Conservation (phyloP, 92 coral and sea anemone genomes). For the Nematostella vectensis region DNA sequence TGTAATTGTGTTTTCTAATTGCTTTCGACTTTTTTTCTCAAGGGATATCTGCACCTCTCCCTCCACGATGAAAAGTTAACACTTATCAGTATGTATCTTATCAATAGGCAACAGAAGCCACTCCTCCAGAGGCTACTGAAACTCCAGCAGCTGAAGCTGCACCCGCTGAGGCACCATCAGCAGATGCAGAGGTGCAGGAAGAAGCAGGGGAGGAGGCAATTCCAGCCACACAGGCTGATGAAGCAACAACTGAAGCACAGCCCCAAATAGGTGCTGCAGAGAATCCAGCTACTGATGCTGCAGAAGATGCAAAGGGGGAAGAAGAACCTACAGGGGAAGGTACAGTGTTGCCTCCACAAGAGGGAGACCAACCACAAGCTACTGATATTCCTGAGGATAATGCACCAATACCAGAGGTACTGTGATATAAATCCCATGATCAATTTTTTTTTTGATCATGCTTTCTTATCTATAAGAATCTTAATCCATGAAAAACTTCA, state of each 20-base stretch:
- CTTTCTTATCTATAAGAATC: no score
- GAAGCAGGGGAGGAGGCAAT: slow-evolving; percentile 1
- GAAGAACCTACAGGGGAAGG: slow-evolving; percentile 14
- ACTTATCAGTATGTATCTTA: no score
- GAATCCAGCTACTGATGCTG: not conserved
- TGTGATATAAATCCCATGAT: not conserved
- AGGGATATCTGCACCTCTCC: no score
- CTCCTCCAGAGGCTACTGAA: not conserved
- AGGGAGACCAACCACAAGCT: slow-evolving; percentile 1
- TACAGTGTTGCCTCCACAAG: slow-evolving; percentile 9
- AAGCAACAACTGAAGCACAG: slow-evolving; percentile 2
- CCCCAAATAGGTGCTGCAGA: not conserved
- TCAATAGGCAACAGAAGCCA: slow-evolving; percentile 7
- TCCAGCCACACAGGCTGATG: no score
- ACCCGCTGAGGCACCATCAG: slow-evolving; percentile 9
- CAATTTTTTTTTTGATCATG: no score
- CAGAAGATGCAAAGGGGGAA: slow-evolving; percentile 3
- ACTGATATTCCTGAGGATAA: slow-evolving; percentile 27
- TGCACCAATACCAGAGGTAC: slow-evolving; percentile 59
- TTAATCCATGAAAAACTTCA: no score
- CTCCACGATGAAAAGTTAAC: no score
- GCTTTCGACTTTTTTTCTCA: no score
- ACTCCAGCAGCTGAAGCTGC: not conserved
- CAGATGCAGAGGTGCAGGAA: slow-evolving; percentile 4
- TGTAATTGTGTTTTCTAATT: no score